Base-by-base conservation (phyloP, 2,888 invertebrate species). In the Drosophila seclusa region DNA sequence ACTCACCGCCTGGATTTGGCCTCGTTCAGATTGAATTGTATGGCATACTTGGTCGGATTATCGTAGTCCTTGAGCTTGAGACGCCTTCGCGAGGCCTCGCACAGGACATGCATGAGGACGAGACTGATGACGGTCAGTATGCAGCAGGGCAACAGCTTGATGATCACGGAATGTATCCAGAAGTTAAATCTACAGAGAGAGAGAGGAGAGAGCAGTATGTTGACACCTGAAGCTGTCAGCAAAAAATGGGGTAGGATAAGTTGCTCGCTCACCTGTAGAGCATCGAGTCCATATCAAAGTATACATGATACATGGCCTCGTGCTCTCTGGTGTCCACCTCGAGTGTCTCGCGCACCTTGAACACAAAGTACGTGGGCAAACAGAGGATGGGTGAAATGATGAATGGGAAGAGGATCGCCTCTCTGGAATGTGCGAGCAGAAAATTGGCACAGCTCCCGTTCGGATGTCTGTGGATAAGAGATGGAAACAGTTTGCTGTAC, bases 331-430 rank as follows among this genome's bases (percentile, higher is more conserved):
- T 90, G 60, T 89, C 91, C 42, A 88, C 78, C 87, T 94, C 68
- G 66, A 83, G 78, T 1, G 87, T 92, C 88, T 90, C 83, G 1
- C 89, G 90, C 61, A 95, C 94, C 75, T 94, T 94, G 88, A 96
- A 96, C 27, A 95, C 96, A 92, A 97, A 94, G 91, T 96, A 97
- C 58, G 97, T 96, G 1, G 98, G 98, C 65, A 96, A 95, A 92
- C 98, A 98, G 27, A 98, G 95, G 62, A 98, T 93, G 0, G 97
- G 95, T 4, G 98, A 97, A 18, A 96, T 94, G 61, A 97, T 89
- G 91, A 97, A 97, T 77, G 97, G 97, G 83, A 95, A 94, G 29
- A 95, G 91, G 67, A 98, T 96, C 16, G 97, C 96, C 49, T 95
- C 93, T 64, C 95, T 95, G 90, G 98, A 98, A 68, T 97, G 95